Base-by-base conservation (phyloP, 2,113 vertebrate genomes). In the Dolichallabes microphthalmus region DNA sequence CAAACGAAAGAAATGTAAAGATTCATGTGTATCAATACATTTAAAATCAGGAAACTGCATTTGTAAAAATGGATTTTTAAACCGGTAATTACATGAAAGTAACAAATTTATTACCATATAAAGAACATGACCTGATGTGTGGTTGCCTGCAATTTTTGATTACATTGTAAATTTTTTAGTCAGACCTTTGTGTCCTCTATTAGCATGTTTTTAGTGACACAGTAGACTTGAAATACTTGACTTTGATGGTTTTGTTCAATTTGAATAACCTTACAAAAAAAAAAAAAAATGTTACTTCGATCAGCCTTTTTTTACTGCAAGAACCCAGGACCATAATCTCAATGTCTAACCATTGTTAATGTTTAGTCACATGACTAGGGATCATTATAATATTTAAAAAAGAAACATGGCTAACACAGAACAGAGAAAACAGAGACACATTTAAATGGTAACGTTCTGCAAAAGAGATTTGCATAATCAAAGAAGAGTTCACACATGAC, bases 261-360 rank as follows among this genome's bases (percentile, higher is more conserved):
- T 57, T 35, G 20, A 88, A 83, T 83, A 83, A 71, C 63, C 22
- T 20, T 77, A 39, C 25, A 22, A 85, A 84, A 82, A n/a, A n/a
- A n/a, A n/a, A n/a, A n/a, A n/a, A n/a, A 66, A 1, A 63, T n/a
- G 27, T 4, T 13, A 27, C 25, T 64, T 64, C 61, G 27, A 64
- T n/a, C 61, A 27, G n/a, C 11, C n/a, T 13, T 64, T 64, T 39
- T 64, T 11, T 12, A 64, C 63, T 30, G 30, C 66, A 69, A 35
- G 15, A 7, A 7, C 5, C 0, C 13, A 35, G 4, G n/a, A 66
- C 14, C 12, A 30, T 66, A 4, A 66, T 6, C 15, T 69, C 30
- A 69, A 17, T 39, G 39, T 39, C 39, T 45, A 45, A 45, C 39
- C 39, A 39, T 45, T 45, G 45, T 8, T 45, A 45, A 7, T 45